phyloP scores from a whole-genome alignment of 1,140 invertebrate species.

The Aphelenchoides avenae region DNA sequence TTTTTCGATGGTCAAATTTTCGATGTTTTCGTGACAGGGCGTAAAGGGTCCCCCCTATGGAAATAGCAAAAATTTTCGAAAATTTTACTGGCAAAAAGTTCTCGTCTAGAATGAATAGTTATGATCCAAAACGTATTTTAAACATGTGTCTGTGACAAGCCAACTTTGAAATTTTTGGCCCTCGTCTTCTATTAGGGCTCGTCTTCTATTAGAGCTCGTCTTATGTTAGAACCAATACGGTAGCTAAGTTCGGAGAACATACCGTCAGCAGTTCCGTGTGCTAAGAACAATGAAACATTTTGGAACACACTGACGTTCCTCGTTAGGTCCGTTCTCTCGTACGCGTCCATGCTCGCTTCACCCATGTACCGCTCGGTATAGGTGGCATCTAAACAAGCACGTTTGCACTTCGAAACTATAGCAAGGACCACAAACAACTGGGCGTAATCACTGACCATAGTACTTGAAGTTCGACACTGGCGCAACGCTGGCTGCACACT shows the following conservation, averaged over 20 bases:
- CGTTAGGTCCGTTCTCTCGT: slow-evolving; percentile 43
- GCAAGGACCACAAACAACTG: slow-evolving; percentile 12
- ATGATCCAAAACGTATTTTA: no score
- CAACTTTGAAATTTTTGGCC: no score
- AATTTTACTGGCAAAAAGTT: no score
- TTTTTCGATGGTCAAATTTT: no score
- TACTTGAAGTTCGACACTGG: slow-evolving; percentile 55
- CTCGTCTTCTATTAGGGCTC: no score
- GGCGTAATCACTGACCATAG: slow-evolving; percentile 39
- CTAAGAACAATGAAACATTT: slow-evolving; percentile 37
- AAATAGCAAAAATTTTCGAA: no score
- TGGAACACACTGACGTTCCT: slow-evolving; percentile 48
- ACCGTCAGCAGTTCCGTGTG: slow-evolving; percentile 54
- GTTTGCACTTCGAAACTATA: not conserved
- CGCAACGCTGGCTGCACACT: slow-evolving; percentile 53
- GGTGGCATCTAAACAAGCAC: slow-evolving; percentile 47
- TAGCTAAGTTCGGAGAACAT: not conserved
- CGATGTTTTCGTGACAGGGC: no score
- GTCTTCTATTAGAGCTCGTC: no score
- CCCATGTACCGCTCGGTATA: slow-evolving; percentile 59
- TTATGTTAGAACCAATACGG: no score
- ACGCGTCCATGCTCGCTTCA: slow-evolving; percentile 31
- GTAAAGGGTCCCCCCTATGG: no score
- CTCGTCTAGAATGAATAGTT: no score
- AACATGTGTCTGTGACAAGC: no score